Conservation (phyloP, 2,113 vertebrate species). For the Ammodytes marinus region DNA sequence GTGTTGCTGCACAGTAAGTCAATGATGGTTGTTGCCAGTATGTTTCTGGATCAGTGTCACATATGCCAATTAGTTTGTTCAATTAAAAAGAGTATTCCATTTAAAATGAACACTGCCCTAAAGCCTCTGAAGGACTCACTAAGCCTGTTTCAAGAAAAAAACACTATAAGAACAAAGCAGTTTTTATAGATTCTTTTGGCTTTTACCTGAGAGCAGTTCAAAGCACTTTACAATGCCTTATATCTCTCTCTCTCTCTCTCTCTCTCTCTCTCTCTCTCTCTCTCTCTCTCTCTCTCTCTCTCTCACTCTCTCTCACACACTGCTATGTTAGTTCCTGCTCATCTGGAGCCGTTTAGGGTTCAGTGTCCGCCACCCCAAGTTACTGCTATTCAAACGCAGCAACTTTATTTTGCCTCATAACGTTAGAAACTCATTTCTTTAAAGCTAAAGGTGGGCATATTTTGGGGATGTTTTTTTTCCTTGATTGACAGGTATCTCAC, state of each 20-base stretch:
- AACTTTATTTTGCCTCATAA: not conserved
- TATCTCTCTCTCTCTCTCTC: too few relatives aligned
- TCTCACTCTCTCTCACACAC: not conserved
- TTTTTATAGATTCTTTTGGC: not conserved
- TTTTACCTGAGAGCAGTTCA: conserved; percentile 5
- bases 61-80: not conserved
- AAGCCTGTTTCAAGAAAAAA: too few relatives aligned
- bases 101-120: not conserved
- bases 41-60: not conserved
- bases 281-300: too few relatives aligned
- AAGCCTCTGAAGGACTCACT: not conserved
- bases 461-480: not conserved
- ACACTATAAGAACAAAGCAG: too few relatives aligned
- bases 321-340: not conserved
- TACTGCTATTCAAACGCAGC: not conserved
- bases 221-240: too few relatives aligned
- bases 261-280: too few relatives aligned
- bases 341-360: not conserved
- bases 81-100: not conserved
- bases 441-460: not conserved
- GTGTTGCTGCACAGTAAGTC: not conserved
- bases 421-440: not conserved
- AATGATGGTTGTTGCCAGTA: not conserved
- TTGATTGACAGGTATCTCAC: not conserved
- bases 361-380: not conserved